Evolutionary conservation across 2,888 invertebrate genomes (phyloP).

Genomic region (Campoplex capitator): DNA sequence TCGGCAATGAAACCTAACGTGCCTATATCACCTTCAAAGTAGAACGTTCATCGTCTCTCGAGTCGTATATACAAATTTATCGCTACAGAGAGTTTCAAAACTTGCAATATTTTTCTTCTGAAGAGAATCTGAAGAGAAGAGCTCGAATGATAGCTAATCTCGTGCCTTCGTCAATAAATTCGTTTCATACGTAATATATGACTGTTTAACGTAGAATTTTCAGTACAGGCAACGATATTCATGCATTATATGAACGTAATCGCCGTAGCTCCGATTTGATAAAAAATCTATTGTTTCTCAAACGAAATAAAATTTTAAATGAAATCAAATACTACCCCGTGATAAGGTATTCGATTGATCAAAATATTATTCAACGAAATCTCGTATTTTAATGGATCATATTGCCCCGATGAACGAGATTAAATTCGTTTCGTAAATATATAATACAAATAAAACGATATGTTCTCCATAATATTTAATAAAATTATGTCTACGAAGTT

Average conservation of each 20-base stretch:
- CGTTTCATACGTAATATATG: too few species aligned
- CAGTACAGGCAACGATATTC: not conserved
- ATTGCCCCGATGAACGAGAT: not conserved
- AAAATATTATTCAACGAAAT: not conserved
- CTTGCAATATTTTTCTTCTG: not conserved
- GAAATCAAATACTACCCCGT: not conserved
- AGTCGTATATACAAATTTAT: not conserved
- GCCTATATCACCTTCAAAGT: constrained; percentile 19
- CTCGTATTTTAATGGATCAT: not conserved
- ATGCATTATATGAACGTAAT: not conserved
- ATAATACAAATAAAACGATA: not conserved
- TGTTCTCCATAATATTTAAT: not conserved
- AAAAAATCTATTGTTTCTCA: not conserved
- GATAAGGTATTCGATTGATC: too few species aligned
- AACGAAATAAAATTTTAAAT: not conserved
- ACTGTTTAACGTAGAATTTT: too few species aligned
- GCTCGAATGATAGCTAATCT: too few species aligned
- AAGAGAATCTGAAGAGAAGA: not conserved
- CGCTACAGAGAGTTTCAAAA: not conserved
- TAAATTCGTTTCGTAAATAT: not conserved
- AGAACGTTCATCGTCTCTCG: constrained; percentile 24
- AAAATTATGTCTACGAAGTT: not conserved
- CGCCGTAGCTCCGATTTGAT: not conserved
- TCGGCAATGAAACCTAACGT: constrained; percentile 45
- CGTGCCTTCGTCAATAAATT: too few species aligned